Conservation (phyloP, 1,140 invertebrate genomes). For the Drosophila rufa region DNA sequence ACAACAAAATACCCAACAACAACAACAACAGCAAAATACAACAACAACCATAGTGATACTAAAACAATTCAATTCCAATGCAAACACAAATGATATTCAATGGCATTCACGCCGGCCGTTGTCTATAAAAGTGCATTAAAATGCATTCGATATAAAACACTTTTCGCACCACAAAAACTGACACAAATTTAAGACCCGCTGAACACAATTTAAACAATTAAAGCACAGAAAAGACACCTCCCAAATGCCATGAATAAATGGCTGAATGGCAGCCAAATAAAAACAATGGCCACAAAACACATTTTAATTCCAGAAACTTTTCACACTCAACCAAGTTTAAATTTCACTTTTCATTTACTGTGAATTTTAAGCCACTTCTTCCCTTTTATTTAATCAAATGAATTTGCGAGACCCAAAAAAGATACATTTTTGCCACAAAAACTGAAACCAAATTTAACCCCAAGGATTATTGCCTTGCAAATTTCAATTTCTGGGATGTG, state of each 20-base stretch:
- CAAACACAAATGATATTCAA: conserved; percentile 46
- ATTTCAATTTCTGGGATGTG: conserved; percentile 2
- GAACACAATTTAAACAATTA: conserved; percentile 32
- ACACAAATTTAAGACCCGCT: conserved; percentile 36
- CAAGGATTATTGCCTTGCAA: conserved; percentile 6
- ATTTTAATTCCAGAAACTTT: conserved; percentile 33
- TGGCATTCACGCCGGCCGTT: conserved; percentile 1
- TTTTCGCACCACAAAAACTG: conserved; percentile 44
- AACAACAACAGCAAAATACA: conserved; percentile 23
- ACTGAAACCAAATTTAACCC: conserved; percentile 9
- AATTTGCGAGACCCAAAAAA: conserved; percentile 2
- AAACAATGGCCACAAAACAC: conserved; percentile 31
- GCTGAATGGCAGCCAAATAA: conserved; percentile 8
- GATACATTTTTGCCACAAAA: neutral
- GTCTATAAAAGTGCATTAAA: conserved; percentile 40
- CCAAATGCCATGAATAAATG: conserved; percentile 2
- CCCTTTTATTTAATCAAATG: conserved; percentile 1
- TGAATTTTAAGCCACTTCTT: conserved; percentile 12
- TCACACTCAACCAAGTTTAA: conserved; percentile 18
- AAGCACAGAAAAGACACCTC: conserved; percentile 4
- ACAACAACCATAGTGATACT: conserved; percentile 37
- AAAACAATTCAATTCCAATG: conserved; percentile 26
- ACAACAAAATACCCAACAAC: conserved; percentile 31
- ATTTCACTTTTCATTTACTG: conserved; percentile 23
- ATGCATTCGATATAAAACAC: conserved; percentile 44